Evolutionary conservation across 2,113 vertebrate genomes (phyloP).

Genomic region (Hiodon alosoides): DNA sequence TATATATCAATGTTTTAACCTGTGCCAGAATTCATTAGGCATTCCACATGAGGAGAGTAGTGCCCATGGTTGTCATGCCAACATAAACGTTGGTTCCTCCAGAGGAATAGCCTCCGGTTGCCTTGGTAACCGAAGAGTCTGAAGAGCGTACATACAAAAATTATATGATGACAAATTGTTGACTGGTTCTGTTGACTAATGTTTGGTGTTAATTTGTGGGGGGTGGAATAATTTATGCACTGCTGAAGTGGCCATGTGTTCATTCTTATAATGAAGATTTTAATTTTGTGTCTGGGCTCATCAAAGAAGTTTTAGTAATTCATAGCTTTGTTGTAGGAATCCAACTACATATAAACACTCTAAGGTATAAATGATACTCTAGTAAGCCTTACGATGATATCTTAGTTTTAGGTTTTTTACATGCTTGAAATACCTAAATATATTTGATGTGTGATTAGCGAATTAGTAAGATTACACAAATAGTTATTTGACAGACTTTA

Average conservation of each 20-base stretch:
- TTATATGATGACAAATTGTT: conserved; percentile 42
- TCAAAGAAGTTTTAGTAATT: neutral
- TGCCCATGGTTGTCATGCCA: conserved; percentile 58
- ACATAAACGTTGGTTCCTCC: conserved; percentile 49
- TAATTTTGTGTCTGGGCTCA: neutral
- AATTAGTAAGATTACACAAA: no score
- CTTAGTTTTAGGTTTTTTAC: no score
- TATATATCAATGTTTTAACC: neutral
- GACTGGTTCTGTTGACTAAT: conserved; percentile 30
- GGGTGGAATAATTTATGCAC: conserved; percentile 21
- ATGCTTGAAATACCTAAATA: no score
- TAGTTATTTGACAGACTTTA: no score
- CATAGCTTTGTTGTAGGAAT: neutral
- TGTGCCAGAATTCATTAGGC: conserved; percentile 19
- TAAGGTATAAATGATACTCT: neutral
- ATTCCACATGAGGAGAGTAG: conserved; percentile 43
- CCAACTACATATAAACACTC: neutral
- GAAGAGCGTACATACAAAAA: conserved; percentile 31
- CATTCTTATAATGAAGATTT: conserved; percentile 13
- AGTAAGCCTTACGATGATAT: no score
- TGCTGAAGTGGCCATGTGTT: conserved; percentile 6
- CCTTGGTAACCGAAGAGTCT: conserved; percentile 54
- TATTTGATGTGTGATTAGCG: no score
- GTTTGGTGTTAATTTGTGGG: conserved; percentile 23
- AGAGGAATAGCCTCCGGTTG: conserved; percentile 47